phyloP scores from a whole-genome alignment of 2,113 vertebrate species.

The Campylorhamphus procurvoides region DNA sequence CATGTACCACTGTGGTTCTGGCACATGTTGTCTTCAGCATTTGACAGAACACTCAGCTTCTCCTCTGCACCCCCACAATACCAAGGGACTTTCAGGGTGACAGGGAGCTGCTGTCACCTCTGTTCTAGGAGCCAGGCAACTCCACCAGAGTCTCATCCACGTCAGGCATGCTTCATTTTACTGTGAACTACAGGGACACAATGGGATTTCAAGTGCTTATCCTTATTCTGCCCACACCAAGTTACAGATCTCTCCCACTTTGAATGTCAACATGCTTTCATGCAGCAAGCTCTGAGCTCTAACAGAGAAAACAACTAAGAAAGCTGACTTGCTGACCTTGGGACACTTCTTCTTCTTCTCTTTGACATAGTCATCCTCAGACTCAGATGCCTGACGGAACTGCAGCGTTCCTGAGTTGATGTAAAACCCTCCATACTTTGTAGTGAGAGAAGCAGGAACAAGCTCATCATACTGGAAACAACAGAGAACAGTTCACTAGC shows the following conservation, averaged over 20 bases:
- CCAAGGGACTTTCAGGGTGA: neutral
- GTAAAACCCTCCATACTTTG: conserved; percentile 94
- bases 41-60: neutral
- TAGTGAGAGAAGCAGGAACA: conserved; percentile 91
- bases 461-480: conserved; percentile 90
- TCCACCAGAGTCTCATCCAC: neutral
- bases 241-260: neutral
- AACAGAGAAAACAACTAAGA: neutral
- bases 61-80: neutral
- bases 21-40: neutral
- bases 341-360: conserved; percentile 82
- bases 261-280: neutral
- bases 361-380: conserved; percentile 79
- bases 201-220: neutral
- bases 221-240: neutral
- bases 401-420: conserved; percentile 91
- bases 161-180: neutral
- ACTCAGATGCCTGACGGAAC: conserved; percentile 88
- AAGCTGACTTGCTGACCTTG: conserved; percentile 76
- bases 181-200: neutral
- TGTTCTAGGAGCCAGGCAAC: neutral
- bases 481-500: neutral
- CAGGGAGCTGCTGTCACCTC: neutral
- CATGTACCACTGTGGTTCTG: rapidly evolving
- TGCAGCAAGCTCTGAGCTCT: neutral